Evolutionary conservation across 2,113 vertebrate genomes (phyloP), one percentile per base, ranked within the genome.

Genomic region (Columba livia): DNA sequence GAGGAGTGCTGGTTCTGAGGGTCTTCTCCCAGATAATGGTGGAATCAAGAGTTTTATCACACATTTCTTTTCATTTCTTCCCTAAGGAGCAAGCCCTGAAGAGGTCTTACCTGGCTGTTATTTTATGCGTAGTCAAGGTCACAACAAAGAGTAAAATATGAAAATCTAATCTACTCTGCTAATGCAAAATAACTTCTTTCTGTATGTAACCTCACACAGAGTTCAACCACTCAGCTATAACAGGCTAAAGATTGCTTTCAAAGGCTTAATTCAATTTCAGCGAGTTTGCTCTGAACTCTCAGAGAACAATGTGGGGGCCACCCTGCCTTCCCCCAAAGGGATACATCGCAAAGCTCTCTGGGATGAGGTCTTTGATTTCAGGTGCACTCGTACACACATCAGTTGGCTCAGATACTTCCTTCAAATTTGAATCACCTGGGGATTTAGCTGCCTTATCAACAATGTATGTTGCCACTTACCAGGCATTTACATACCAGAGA

Each of bases 261-360:
- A 80, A 91, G 65, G 44, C 82, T 95, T 94, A 96, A 96, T 96
- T 97, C 91, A 81, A 65, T 97, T 96, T 97, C 34, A 21, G 54
- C 15, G 47, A 23, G 12, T 60, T 93, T 93, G 60, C 66, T 86
- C 73, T 87, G 88, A 93, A 65, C 66, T 88, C 71, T 62, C 31
- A 62, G 42, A 65, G 50, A 91, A 72, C 50, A 94, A 92, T 34
- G 65, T 2, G 1, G 16, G 69, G 60, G 53, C 8, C 44, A 82
- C 57, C 57, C 53, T 77, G 16, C 25, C 25, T 80, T 73, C 13
- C 36, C 38, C 18, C 9, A 85, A 84, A 89, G 53, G 50, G 31
- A 77, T 12, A 29, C 9, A 14, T 61, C 4, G 26, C 12, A 74
- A 89, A 95, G 60, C 70, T 93, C 60, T 92, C 34, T 5, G 4